Conservation (phyloP, 2,888 invertebrate species). For the Hemistola chrysoprasaria region DNA sequence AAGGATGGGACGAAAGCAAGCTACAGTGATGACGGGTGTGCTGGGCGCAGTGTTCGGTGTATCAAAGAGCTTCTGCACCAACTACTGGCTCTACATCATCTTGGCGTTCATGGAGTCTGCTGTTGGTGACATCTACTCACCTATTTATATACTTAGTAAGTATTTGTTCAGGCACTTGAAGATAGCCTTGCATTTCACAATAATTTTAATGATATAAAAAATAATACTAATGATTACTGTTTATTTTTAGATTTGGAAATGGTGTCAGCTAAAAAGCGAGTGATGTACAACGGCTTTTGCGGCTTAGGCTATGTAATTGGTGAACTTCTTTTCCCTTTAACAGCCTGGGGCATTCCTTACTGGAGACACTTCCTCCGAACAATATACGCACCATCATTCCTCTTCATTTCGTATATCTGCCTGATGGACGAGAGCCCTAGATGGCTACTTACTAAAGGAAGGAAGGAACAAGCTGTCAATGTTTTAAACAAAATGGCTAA, state of each 20-base stretch:
- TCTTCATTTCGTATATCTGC: conserved; percentile 85
- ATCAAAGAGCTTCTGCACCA: conserved; percentile 50
- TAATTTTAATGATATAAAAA: too few species aligned
- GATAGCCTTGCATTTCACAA: too few species aligned
- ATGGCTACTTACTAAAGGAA: conserved; percentile 89
- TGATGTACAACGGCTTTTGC: conserved; percentile 48
- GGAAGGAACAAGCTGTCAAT: conserved; percentile 83
- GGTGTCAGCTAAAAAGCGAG: conserved; percentile 54
- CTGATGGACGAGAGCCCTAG: conserved; percentile 88
- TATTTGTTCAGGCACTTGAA: too few species aligned
- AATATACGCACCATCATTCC: conserved; percentile 85
- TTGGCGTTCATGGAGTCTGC: conserved; percentile 63
- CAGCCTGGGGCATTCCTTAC: conserved; percentile 74
- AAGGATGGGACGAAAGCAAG: conserved; percentile 60
- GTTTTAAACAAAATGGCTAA: conserved; percentile 84
- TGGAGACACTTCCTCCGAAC: conserved; percentile 86
- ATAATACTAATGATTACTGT: too few species aligned
- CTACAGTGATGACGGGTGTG: conserved; percentile 52
- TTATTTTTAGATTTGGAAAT: conserved; percentile 60
- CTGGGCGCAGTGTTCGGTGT: conserved; percentile 57
- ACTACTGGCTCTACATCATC: conserved; percentile 61
- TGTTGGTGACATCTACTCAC: conserved; percentile 63
- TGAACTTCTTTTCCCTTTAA: conserved; percentile 40
- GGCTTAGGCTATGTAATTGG: conserved; percentile 50
- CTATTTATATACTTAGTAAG: conserved; percentile 60